A percentile compares a stretch with the other conserved stretches of the same genome.
Evolutionary conservation across 2,113 vertebrate genomes (phyloP).

Genomic region (Corvus hawaiiensis): DNA sequence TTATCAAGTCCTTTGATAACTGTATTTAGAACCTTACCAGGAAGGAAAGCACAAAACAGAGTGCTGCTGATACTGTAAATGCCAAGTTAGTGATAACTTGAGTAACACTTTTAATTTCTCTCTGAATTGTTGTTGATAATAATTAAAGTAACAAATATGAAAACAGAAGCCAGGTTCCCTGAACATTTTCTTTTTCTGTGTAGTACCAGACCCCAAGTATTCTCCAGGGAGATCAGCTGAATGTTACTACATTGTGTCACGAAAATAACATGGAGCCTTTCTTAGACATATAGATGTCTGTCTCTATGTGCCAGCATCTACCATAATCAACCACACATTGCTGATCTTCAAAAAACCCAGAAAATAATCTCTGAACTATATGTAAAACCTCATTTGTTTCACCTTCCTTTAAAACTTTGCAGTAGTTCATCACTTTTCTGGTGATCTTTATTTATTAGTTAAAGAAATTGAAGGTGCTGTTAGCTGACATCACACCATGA

Average conservation of each 20-base stretch:
- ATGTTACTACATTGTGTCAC: background rate
- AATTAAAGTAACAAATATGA: background rate
- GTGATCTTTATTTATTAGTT: slow-evolving; percentile 43
- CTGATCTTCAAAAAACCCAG: background rate
- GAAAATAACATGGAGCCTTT: background rate
- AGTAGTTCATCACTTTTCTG: slow-evolving; percentile 32
- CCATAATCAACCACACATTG: background rate
- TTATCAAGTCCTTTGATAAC: background rate
- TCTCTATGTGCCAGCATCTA: background rate
- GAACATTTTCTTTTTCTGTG: background rate
- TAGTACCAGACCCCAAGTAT: background rate
- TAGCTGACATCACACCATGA: slow-evolving; percentile 37
- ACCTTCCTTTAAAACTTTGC: background rate
- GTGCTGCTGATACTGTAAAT: background rate
- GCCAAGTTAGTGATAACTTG: background rate
- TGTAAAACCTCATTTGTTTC: background rate
- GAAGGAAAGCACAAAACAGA: background rate
- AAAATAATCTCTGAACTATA: background rate
- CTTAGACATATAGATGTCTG: background rate
- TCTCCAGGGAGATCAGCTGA: background rate
- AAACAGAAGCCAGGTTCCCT: background rate
- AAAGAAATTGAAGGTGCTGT: slow-evolving; percentile 23
- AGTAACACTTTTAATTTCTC: background rate
- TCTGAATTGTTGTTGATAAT: background rate
- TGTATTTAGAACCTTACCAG: background rate